A percentile compares a stretch with the other conserved stretches of the same genome.
These are phyloP conservation scores for Neopelma chrysocephalum DNA, from an alignment of 2,797 vertebrate species.

Conservation along the genomic window DNA sequence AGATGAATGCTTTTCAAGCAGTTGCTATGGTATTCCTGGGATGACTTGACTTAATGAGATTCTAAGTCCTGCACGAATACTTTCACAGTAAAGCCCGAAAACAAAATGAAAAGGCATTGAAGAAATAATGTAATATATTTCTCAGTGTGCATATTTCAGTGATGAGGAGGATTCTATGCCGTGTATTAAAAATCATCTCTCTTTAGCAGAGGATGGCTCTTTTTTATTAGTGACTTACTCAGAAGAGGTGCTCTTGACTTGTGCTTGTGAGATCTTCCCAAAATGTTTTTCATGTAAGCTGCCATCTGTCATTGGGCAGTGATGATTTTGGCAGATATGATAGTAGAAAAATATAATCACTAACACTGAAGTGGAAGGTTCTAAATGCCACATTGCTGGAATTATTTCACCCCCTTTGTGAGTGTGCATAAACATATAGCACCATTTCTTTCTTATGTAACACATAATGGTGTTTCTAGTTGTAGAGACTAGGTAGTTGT, in stretches of 20 bases:
- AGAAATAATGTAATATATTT: not conserved
- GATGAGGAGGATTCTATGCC: not conserved
- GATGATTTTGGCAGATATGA: not conserved
- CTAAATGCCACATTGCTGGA: not conserved
- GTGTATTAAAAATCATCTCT: not conserved
- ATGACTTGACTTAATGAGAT: not conserved
- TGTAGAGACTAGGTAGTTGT: not conserved
- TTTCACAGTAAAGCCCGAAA: slow-evolving; percentile 10
- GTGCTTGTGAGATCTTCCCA: not conserved
- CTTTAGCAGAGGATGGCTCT: not conserved
- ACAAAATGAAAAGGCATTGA: not conserved
- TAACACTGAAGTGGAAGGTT: not conserved
- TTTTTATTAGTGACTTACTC: not conserved
- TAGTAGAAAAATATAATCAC: not conserved
- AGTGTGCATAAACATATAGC: not conserved
- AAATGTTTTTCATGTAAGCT: not conserved
- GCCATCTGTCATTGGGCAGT: not conserved
- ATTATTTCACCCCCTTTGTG: not conserved
- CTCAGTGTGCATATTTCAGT: not conserved
- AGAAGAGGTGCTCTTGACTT: not conserved
- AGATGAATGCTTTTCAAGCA: not conserved
- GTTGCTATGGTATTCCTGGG: slow-evolving; percentile 32
- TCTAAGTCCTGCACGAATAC: not conserved
- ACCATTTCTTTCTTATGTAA: not conserved
- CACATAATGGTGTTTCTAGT: not conserved